Evolutionary conservation across 1,140 invertebrate species (phyloP).

Genomic region (Mya arenaria): DNA sequence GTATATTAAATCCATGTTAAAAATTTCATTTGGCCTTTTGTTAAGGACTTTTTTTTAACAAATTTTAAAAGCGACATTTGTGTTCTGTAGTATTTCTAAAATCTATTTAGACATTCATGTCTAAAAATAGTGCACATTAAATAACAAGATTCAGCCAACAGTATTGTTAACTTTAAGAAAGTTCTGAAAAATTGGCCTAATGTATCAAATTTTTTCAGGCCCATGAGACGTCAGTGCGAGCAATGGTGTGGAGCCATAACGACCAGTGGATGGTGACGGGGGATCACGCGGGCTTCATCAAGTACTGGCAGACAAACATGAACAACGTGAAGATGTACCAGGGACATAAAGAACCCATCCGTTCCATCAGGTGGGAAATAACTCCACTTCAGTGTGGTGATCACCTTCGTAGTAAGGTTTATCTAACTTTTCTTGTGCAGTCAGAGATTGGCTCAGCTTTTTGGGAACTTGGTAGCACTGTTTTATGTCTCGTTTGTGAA

Average conservation of each 20-base stretch:
- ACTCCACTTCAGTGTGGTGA: neutral
- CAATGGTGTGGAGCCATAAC: constrained; percentile 99
- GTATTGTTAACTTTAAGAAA: no score
- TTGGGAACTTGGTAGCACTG: no score
- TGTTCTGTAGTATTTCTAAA: no score
- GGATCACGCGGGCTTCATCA: constrained; percentile 99
- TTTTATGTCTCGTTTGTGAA: no score
- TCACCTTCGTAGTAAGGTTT: constrained; percentile 45
- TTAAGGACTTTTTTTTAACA: no score
- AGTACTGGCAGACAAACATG: constrained; percentile 99
- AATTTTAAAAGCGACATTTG: no score
- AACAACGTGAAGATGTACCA: constrained; percentile 99
- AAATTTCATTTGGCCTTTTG: no score
- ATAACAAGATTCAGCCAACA: neutral
- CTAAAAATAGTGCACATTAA: neutral
- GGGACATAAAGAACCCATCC: constrained; percentile 99
- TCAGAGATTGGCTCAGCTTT: no score
- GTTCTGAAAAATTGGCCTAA: no score
- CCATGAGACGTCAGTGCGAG: constrained; percentile 97
- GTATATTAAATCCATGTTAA: no score
- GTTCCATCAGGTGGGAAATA: constrained; percentile 93
- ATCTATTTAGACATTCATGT: no score
- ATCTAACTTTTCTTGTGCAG: constrained; percentile 46
- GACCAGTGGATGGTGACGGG: constrained; percentile 99
- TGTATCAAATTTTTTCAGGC: constrained; percentile 92